phyloP scores from a whole-genome alignment of 2,113 vertebrate species.

The Alaudala cheleensis region DNA sequence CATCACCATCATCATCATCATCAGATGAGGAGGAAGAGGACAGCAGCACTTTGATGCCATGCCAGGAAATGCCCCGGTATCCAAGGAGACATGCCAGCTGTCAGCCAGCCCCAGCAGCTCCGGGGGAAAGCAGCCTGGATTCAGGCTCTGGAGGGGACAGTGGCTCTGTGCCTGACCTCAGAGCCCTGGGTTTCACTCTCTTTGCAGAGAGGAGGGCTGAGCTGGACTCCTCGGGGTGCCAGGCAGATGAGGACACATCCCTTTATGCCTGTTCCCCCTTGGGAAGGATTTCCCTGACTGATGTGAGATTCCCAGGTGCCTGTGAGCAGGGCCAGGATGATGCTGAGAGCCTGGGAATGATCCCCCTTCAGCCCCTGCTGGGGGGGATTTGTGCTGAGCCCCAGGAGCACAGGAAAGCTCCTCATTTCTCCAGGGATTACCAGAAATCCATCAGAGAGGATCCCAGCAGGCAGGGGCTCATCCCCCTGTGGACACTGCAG shows the following conservation, averaged over 20 bases:
- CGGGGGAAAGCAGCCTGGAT: not conserved
- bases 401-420: accelerated
- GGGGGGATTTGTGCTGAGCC: not conserved
- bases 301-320: not conserved
- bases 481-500: not conserved
- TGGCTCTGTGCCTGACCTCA: not conserved
- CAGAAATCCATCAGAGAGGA: accelerated
- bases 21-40: slow-evolving; percentile 23
- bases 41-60: not conserved
- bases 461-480: not conserved
- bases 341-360: not conserved
- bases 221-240: not conserved
- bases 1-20: not conserved
- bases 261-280: not conserved
- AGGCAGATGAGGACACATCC: not conserved
- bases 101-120: not conserved
- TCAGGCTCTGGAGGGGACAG: not conserved
- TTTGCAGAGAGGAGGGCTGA: not conserved
- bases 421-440: not conserved
- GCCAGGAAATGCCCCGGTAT: not conserved
- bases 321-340: not conserved
- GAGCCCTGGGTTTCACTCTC: not conserved
- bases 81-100: not conserved
- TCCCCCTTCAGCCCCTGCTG: not conserved
- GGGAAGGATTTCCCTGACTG: not conserved